A percentile compares a stretch with the other conserved stretches of the same genome.
Conservation (phyloP, 92 coral and sea anemone species). For the Parazoanthus darwini region DNA sequence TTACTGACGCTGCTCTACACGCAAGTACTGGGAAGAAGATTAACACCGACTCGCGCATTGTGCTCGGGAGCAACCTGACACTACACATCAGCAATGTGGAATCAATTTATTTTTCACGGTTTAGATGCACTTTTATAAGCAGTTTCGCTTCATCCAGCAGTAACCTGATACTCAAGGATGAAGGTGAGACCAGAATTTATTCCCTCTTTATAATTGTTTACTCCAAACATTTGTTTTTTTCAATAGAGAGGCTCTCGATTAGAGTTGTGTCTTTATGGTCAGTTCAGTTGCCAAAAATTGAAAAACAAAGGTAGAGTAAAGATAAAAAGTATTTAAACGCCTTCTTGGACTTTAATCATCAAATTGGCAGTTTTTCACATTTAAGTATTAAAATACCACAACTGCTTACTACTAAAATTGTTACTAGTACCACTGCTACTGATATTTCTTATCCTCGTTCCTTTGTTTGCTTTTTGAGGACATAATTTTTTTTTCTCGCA, state of each 20-base stretch:
- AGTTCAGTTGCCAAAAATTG: too few relatives aligned
- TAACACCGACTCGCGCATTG: conserved; percentile 18
- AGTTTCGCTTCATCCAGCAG: conserved; percentile 30
- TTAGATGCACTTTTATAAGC: conserved; percentile 36
- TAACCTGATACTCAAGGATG: conserved; percentile 20
- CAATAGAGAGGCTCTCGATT: not conserved
- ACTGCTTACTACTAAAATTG: not conserved
- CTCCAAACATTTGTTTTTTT: too few relatives aligned
- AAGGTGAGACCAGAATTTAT: not conserved
- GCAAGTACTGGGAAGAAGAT: conserved; percentile 28
- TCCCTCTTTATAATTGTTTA: not conserved
- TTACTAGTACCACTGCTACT: not conserved
- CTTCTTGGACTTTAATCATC: too few relatives aligned
- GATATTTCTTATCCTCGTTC: not conserved
- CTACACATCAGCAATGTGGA: conserved; percentile 20
- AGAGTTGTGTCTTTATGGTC: too few relatives aligned
- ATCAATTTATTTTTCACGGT: conserved; percentile 35
- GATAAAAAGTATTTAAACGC: too few relatives aligned
- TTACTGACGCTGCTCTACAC: conserved; percentile 32
- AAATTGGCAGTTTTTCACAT: too few relatives aligned
- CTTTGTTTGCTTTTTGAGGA: not conserved
- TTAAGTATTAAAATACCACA: too few relatives aligned
- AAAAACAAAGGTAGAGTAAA: too few relatives aligned
- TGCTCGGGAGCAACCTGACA: conserved; percentile 17
- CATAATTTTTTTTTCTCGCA: too few relatives aligned